Conservation (phyloP, 1,140 invertebrate species). For the Drosophila sulfurigaster region DNA sequence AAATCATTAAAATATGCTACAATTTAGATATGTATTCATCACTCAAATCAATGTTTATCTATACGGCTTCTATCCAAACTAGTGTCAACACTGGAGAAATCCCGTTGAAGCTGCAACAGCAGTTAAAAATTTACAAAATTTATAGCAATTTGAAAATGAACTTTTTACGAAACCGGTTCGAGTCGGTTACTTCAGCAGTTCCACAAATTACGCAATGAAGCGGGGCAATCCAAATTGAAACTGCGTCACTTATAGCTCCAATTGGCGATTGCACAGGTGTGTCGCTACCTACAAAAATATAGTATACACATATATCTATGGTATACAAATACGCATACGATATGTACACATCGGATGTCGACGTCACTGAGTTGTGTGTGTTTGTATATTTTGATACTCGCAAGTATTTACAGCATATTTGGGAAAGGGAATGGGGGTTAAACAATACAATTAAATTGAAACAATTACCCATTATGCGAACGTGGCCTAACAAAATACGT, state of each 20-base stretch:
- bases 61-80: neutral
- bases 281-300: constrained; percentile 31
- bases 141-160: constrained; percentile 1
- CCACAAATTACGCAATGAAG: constrained; percentile 59
- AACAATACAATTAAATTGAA: constrained; percentile 67
- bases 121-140: neutral
- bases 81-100: neutral
- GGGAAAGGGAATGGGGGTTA: constrained; percentile 13
- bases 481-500: constrained; percentile 57
- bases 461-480: constrained; percentile 59
- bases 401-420: constrained; percentile 37
- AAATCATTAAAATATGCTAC: no score
- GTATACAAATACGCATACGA: neutral
- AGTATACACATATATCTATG: neutral
- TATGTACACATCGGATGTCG: constrained; percentile 21
- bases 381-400: constrained; percentile 35
- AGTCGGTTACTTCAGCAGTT: constrained; percentile 17
- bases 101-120: neutral
- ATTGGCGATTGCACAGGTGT: constrained; percentile 74
- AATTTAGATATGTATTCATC: no score
- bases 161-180: constrained; percentile 39
- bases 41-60: neutral
- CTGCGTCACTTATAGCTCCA: constrained; percentile 58
- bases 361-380: constrained; percentile 44
- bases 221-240: constrained; percentile 50